Percentiles rank a stretch among this genome's conserved stretches.
Evolutionary conservation across 2,888 invertebrate genomes (phyloP).

Genomic region (Cancer borealis): DNA sequence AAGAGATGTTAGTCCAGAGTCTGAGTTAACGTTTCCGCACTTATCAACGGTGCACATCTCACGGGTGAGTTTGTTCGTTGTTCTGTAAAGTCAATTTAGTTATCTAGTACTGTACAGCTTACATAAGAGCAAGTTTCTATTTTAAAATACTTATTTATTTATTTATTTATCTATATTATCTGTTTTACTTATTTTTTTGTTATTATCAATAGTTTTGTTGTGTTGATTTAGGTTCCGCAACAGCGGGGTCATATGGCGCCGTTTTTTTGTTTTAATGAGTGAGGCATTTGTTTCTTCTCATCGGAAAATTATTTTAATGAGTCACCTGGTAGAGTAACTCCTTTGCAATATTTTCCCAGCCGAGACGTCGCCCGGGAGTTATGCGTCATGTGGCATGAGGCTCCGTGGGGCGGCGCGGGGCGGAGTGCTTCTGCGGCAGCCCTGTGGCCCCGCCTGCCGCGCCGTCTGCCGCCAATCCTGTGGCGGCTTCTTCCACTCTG

Average conservation of each 20-base stretch:
- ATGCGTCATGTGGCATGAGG: background rate
- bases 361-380: background rate
- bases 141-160: no score
- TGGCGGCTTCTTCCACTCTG: background rate
- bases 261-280: background rate
- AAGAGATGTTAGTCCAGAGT: background rate
- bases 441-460: background rate
- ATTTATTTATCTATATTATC: background rate
- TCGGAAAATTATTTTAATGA: slow-evolving; percentile 9
- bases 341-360: background rate
- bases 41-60: background rate
- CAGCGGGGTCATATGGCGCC: no score
- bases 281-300: background rate
- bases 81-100: background rate
- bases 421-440: slow-evolving; percentile 33
- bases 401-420: background rate
- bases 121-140: no score
- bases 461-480: slow-evolving; percentile 27
- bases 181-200: background rate
- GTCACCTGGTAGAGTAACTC: background rate
- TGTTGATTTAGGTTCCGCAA: no score
- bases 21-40: background rate
- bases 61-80: background rate
- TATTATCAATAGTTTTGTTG: background rate
- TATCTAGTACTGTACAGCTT: no score